Evolutionary conservation across 37 sponge, comb jelly and placozoan genomes (phyloP).

Genomic region (Ianthella basta): DNA sequence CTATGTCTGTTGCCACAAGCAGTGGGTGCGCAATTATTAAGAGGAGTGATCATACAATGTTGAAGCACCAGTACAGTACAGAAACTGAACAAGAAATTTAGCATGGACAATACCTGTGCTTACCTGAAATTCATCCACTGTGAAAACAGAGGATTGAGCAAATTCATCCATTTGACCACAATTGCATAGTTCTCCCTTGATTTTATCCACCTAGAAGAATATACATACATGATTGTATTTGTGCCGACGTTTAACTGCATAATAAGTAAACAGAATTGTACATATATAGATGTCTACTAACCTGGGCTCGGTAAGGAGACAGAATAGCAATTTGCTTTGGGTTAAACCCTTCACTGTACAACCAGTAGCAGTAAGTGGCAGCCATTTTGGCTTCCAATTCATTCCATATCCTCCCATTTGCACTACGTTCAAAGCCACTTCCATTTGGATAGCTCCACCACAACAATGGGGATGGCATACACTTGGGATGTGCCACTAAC

Average conservation of each 20-base stretch:
- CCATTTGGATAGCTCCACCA: conserved; percentile 36
- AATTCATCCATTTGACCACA: background rate
- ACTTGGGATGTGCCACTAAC: too few species aligned
- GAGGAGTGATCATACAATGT: too few species aligned
- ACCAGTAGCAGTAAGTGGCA: conserved; percentile 34
- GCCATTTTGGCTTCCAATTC: conserved; percentile 36
- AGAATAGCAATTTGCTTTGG: conserved; percentile 13
- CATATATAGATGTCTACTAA: background rate
- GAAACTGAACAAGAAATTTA: background rate
- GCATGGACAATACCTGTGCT: background rate
- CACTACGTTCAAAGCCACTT: background rate
- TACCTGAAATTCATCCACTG: conserved; percentile 54
- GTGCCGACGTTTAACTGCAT: too few species aligned
- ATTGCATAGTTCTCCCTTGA: too few species aligned
- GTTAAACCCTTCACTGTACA: conserved; percentile 3
- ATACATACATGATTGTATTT: too few species aligned
- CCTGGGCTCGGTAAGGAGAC: conserved; percentile 53
- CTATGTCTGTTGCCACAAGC: too few species aligned
- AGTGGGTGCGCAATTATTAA: too few species aligned
- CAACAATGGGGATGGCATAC: background rate
- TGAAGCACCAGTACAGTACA: too few species aligned
- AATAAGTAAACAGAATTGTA: too few species aligned
- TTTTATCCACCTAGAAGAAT: too few species aligned
- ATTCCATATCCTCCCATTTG: background rate
- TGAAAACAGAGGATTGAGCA: conserved; percentile 13